Evolutionary conservation across 1,140 invertebrate genomes (phyloP).

Genomic region (Nymphalis io): DNA sequence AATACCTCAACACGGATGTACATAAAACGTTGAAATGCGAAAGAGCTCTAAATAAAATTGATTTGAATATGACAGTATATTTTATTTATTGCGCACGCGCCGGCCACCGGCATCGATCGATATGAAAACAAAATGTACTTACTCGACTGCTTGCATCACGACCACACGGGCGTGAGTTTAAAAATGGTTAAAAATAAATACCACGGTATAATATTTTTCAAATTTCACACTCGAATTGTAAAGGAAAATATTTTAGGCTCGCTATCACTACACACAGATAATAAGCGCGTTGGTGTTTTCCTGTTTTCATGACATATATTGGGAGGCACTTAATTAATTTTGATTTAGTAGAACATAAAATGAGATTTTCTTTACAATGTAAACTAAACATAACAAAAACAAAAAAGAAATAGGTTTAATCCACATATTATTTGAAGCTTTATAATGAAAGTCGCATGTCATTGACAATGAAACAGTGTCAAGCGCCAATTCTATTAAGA

Average conservation of each 20-base stretch:
- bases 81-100: conserved; percentile 37
- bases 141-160: conserved; percentile 13
- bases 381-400: no score
- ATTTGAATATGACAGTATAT: conserved; percentile 40
- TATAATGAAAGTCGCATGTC: conserved; percentile 31
- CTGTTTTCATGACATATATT: no score
- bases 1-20: background rate
- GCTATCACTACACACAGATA: background rate
- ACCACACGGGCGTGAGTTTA: conserved; percentile 29
- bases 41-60: conserved; percentile 31
- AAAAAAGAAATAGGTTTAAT: no score
- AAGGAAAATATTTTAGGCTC: background rate
- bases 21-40: conserved; percentile 21
- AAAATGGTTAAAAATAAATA: conserved; percentile 24
- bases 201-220: background rate
- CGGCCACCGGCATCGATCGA: conserved; percentile 40
- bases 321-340: no score
- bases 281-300: no score
- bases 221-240: background rate
- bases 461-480: conserved; percentile 37
- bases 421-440: background rate
- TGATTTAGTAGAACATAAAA: no score
- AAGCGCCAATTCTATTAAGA: conserved; percentile 31
- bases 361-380: no score
- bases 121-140: conserved; percentile 30